Evolutionary conservation across 2,888 invertebrate species (phyloP), one percentile per base, ranked within the genome.

Genomic region (Pristionchus maxplancki): DNA sequence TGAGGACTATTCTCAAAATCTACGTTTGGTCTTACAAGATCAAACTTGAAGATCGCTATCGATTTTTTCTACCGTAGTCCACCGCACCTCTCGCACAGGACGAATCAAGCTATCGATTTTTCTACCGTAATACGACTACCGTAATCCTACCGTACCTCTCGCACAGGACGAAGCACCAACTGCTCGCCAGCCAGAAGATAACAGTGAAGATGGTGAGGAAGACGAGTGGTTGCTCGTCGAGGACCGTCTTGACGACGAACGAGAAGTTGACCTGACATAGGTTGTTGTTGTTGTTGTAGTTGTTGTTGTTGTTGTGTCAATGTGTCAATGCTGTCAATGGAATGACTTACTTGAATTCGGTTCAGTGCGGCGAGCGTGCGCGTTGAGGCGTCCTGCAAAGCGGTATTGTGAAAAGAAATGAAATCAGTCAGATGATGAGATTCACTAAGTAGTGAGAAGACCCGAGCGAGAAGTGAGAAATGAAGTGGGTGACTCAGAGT

Each of bases 141-240:
- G 48, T 48, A 48, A 6, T 13, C 48, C 48, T 20, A 28, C 34
- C 28, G 67, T 67, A 98, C 98, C 98, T 97, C 96, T 99, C 99
- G 95, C 99, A 99, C 94, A 98, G 98, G 92, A 99, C 96, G 93
- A 99, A 96, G 90, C 98, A 98, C 99, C 99, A 99, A 95, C 98
- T 98, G 93, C 98, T 98, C 94, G 99, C 98, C 95, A 99, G 98
- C 99, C 99, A 99, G 92, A 99, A 96, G 24, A 98, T 98, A 93
- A 99, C 97, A 97, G 99, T 99, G 96, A 99, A 99, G 93, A 98
- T 98, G 94, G 99, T 96, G 94, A 99, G 96, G 94, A 99, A 98
- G 97, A 98, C 95, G 97, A 99, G 96, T 88, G 99, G 99, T 95
- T 98, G 99, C 95, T 99, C 99, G 95, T 99, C 99, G 98, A 99